These are phyloP conservation scores for Odontamblyopus rebecca DNA, from an alignment of 2,797 vertebrate species.

Conservation along the genomic window DNA sequence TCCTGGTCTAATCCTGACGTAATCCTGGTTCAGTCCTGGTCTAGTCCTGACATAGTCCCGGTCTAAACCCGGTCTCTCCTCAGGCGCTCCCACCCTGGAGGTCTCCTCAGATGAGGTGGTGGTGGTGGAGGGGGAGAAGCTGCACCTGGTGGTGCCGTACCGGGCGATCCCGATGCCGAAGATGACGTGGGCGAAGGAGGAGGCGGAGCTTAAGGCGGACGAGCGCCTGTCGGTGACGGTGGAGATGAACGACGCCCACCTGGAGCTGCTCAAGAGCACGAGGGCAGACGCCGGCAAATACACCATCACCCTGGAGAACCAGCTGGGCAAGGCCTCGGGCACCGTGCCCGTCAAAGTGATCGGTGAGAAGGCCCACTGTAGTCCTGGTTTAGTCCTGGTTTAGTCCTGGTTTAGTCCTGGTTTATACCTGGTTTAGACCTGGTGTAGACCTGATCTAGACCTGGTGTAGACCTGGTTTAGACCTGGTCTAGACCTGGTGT, in stretches of 20 bases:
- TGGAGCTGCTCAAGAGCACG: conserved; percentile 87
- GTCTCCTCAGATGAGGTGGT: conserved; percentile 86
- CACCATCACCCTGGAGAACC: conserved; percentile 89
- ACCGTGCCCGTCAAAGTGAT: conserved; percentile 94
- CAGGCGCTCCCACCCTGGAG: conserved; percentile 91
- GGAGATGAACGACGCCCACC: conserved; percentile 84
- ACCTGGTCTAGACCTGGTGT: neutral
- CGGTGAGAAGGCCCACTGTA: conserved; percentile 76
- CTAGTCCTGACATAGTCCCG: neutral
- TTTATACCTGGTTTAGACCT: neutral
- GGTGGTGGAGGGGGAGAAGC: conserved; percentile 92
- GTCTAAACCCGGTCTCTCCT: neutral
- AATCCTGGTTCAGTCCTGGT: neutral
- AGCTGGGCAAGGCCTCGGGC: conserved; percentile 86
- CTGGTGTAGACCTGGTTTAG: neutral
- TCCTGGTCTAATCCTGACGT: neutral
- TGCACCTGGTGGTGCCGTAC: conserved; percentile 89
- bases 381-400: neutral
- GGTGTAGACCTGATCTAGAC: neutral
- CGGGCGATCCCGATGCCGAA: conserved; percentile 90
- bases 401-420: neutral
- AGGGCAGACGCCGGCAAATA: conserved; percentile 90
- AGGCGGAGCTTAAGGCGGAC: conserved; percentile 84
- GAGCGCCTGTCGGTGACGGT: conserved; percentile 88
- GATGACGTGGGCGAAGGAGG: conserved; percentile 91